phyloP scores from a whole-genome alignment of 2,797 vertebrate genomes.

The Iguana delicatissima region DNA sequence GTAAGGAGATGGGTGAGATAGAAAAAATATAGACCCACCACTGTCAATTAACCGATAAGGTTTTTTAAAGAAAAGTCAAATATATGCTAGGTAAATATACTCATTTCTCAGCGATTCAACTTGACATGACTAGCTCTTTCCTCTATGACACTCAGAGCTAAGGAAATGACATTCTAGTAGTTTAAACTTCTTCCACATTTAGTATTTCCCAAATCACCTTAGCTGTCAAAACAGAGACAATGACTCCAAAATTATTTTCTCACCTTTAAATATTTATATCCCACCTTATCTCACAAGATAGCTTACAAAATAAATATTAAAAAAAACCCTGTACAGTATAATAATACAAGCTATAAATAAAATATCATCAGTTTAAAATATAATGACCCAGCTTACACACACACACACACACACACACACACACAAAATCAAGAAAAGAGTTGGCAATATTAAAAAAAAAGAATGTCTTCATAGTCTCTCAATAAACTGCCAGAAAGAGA shows the following conservation, averaged over 20 bases:
- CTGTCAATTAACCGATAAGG: background rate
- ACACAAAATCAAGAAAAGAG: background rate
- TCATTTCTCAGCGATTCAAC: background rate
- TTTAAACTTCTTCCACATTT: background rate
- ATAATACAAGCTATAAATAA: background rate
- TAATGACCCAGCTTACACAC: background rate
- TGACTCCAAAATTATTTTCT: background rate
- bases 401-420: background rate
- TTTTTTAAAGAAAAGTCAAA: background rate
- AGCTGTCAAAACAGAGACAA: background rate
- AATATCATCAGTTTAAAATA: background rate
- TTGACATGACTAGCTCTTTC: background rate
- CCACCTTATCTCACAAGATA: background rate
- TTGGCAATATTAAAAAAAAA: background rate
- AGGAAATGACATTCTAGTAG: background rate
- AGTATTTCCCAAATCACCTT: background rate
- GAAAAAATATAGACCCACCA: background rate
- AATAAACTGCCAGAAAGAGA: background rate
- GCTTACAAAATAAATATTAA: background rate
- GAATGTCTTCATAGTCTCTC: background rate
- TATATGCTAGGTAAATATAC: background rate
- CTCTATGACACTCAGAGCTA: background rate
- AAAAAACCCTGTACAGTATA: background rate
- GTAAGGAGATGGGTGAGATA: no score
- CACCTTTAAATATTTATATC: conserved; percentile 4